Evolutionary conservation across 1,140 invertebrate genomes (phyloP).

Genomic region (Drepana arcuata): DNA sequence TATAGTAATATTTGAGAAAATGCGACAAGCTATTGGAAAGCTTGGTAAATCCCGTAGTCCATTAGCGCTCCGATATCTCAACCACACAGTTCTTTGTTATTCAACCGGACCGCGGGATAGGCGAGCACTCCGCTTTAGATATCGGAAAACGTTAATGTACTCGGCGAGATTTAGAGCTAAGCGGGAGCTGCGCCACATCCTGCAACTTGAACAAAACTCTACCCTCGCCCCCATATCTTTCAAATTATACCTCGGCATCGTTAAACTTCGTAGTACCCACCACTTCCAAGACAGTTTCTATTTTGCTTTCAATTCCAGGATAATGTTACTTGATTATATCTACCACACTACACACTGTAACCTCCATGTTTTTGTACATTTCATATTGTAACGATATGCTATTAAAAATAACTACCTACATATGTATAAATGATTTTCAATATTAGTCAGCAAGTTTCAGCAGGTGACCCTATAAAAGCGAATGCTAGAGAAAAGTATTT

Average conservation of each 20-base stretch:
- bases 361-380: no score
- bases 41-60: conserved; percentile 52
- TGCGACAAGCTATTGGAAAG: conserved; percentile 11
- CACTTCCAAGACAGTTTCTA: no score
- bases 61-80: conserved; percentile 61
- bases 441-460: conserved; percentile 49
- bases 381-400: not conserved
- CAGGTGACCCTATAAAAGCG: conserved; percentile 33
- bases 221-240: not conserved
- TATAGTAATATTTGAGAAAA: conserved; percentile 4
- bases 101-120: conserved; percentile 41
- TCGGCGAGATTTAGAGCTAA: conserved; percentile 46
- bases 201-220: not conserved
- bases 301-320: no score
- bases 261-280: no score
- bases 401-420: not conserved
- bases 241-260: not conserved
- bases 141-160: conserved; percentile 65
- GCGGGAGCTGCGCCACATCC: conserved; percentile 4
- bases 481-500: conserved; percentile 52
- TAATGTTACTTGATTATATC: not conserved
- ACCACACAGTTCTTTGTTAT: conserved; percentile 61
- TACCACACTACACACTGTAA: no score
- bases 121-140: conserved; percentile 53
- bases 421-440: no score